Conservation (phyloP, 1,140 invertebrate genomes). For the Chironomus striatipennis region DNA sequence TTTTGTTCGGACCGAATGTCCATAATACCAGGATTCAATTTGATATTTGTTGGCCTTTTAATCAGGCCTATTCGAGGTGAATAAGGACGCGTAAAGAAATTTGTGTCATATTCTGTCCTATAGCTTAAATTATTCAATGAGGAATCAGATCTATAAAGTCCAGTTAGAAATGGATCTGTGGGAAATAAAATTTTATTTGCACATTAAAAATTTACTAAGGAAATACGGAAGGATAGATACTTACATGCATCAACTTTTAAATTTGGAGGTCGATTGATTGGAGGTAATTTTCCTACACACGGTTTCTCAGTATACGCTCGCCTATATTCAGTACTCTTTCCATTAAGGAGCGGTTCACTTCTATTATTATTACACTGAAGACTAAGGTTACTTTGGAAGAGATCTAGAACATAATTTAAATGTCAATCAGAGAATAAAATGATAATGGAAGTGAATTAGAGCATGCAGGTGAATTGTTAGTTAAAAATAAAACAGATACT, state of each 20-base stretch:
- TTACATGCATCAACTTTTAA: slow-evolving; percentile 18
- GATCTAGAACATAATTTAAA: neutral
- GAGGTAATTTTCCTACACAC: neutral
- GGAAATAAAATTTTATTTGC: neutral
- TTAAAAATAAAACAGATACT: neutral
- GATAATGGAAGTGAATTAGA: neutral
- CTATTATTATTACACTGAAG: neutral
- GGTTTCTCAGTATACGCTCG: neutral
- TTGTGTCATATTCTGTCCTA: neutral
- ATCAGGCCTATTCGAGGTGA: neutral
- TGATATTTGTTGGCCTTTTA: slow-evolving; percentile 16
- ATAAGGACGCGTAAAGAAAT: neutral
- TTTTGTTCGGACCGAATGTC: neutral
- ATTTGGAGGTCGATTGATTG: neutral
- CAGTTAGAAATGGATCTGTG: slow-evolving; percentile 10
- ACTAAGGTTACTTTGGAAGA: slow-evolving; percentile 4
- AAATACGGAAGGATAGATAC: neutral
- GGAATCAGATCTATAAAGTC: neutral
- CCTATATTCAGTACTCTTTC: neutral
- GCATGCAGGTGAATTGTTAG: neutral
- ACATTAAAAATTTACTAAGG: neutral
- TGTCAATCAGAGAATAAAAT: neutral
- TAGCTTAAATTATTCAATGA: neutral
- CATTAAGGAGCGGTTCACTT: neutral
- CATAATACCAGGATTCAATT: slow-evolving; percentile 16